Evolutionary conservation across 2,113 vertebrate species (phyloP).

Genomic region (Carettochelys insculpta): DNA sequence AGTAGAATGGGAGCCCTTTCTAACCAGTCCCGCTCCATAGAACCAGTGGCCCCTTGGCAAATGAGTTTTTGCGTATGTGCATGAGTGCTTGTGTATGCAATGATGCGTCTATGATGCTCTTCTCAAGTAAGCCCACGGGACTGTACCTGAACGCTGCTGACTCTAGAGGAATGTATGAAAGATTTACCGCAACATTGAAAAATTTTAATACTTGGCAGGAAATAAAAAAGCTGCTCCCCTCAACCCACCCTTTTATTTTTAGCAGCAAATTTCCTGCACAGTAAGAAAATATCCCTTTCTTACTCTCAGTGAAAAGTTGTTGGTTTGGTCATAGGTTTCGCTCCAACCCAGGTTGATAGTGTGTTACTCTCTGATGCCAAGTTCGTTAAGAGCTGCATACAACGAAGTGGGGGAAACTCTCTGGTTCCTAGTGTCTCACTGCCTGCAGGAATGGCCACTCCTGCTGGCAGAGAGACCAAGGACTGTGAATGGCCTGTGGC

Average conservation of each 20-base stretch:
- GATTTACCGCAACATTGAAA: not conserved
- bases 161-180: constrained; percentile 48
- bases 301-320: not conserved
- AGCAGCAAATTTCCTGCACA: constrained; percentile 49
- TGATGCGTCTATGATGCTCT: fast-evolving
- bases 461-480: not conserved
- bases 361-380: not conserved
- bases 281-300: not conserved
- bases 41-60: not conserved
- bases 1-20: not conserved
- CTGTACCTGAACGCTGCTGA: constrained; percentile 18
- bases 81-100: fast-evolving
- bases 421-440: fast-evolving
- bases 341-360: constrained; percentile 23
- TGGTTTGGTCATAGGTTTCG: not conserved
- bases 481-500: fast-evolving
- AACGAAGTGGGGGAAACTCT: not conserved
- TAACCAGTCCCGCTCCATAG: not conserved
- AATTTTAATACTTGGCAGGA: constrained; percentile 16
- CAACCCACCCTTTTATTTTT: constrained; percentile 40
- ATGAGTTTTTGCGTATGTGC: not conserved
- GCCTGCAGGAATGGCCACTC: not conserved
- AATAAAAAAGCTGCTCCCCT: constrained; percentile 41
- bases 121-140: not conserved
- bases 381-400: not conserved